Evolutionary conservation across 2,797 vertebrate genomes (phyloP).

Genomic region (Mus caroli): DNA sequence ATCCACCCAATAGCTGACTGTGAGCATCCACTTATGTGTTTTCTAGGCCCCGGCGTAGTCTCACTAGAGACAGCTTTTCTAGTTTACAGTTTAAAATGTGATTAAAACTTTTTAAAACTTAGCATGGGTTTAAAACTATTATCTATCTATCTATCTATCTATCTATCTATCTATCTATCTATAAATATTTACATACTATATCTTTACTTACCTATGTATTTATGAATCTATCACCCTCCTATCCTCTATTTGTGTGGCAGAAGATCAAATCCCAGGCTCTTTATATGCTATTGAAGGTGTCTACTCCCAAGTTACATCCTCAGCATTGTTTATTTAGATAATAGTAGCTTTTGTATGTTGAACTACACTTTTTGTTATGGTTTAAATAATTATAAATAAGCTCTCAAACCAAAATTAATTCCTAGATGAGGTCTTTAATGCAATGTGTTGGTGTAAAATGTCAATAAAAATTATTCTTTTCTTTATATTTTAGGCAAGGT

Average conservation of each 20-base stretch:
- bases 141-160: not conserved
- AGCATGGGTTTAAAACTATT: not conserved
- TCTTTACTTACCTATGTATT: not conserved
- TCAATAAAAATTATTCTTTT: not conserved
- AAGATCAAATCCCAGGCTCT: not conserved
- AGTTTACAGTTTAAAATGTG: not conserved
- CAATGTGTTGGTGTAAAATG: not conserved
- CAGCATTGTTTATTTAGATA: not conserved
- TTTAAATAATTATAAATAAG: conserved; percentile 58
- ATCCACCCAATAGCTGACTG: no score
- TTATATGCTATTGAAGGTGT: not conserved
- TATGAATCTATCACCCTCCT: not conserved
- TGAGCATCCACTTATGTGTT: no score
- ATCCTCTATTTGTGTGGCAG: not conserved
- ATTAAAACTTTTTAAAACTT: not conserved
- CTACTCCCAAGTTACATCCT: not conserved
- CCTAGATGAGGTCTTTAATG: conserved; percentile 21
- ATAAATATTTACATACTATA: not conserved
- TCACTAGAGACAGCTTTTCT: no score
- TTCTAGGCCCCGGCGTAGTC: no score
- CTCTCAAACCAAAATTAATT: not conserved
- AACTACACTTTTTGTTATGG: not conserved
- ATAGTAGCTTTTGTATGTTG: conserved; percentile 28
- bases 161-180: not conserved
- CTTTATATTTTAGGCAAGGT: not conserved